These are phyloP conservation scores for Rhodophaea formosa DNA, from an alignment of 2,888 invertebrate species.

Conservation along the genomic window DNA sequence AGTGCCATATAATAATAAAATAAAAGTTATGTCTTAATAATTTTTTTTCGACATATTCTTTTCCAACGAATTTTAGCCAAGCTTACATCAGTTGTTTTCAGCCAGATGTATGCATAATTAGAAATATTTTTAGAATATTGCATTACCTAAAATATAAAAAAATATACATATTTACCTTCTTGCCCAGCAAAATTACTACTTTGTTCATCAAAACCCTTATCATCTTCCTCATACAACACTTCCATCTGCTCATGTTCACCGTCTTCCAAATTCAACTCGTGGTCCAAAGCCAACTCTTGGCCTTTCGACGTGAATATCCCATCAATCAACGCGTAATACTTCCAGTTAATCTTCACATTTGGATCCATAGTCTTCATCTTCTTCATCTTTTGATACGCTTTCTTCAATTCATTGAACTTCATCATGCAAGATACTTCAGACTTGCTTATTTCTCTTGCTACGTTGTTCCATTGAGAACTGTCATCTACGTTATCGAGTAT, in stretches of 20 bases:
- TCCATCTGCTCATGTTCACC: slow-evolving; percentile 37
- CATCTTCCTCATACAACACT: slow-evolving; percentile 23
- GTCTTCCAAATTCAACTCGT: slow-evolving; percentile 34
- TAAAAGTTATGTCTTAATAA: too few species aligned
- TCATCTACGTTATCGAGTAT: slow-evolving; percentile 46
- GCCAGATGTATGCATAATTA: too few species aligned
- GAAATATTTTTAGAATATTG: too few species aligned
- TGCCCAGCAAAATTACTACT: slow-evolving; percentile 16
- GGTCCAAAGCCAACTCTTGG: slow-evolving; percentile 12
- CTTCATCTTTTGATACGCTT: slow-evolving; percentile 65
- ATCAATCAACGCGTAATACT: slow-evolving; percentile 63
- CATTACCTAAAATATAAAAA: too few species aligned
- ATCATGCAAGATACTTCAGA: slow-evolving; percentile 49
- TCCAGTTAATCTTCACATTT: slow-evolving; percentile 66
- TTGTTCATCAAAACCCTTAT: slow-evolving; percentile 20
- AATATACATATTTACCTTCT: slow-evolving; percentile 35
- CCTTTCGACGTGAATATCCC: slow-evolving; percentile 46
- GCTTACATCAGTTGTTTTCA: too few species aligned
- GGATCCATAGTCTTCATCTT: slow-evolving; percentile 61
- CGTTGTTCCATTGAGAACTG: slow-evolving; percentile 42
- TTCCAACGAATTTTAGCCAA: too few species aligned
- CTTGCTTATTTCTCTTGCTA: slow-evolving; percentile 49
- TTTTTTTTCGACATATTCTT: too few species aligned
- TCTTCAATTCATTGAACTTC: slow-evolving; percentile 63
- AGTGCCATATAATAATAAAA: too few species aligned